These are phyloP conservation scores for Pipra filicauda DNA, from an alignment of 2,113 vertebrate species.

Conservation along the genomic window DNA sequence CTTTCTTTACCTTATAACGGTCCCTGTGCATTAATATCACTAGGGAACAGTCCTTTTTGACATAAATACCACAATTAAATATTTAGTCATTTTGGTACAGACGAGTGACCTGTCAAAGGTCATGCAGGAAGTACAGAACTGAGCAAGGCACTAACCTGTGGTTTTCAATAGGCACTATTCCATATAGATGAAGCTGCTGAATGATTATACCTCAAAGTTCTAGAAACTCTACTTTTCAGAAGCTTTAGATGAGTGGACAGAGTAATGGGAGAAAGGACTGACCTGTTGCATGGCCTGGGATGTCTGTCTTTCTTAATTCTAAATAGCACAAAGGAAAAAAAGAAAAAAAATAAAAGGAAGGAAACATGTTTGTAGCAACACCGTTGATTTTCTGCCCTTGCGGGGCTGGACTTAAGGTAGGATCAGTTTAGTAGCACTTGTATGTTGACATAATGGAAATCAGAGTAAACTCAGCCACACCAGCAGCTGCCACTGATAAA, in stretches of 20 bases:
- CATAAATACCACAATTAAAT: neutral
- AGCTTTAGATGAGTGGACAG: neutral
- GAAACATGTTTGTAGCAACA: neutral
- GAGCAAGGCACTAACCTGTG: neutral
- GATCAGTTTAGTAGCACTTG: neutral
- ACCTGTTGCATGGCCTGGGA: neutral
- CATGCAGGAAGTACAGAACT: neutral
- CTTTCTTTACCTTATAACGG: neutral
- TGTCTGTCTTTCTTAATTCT: neutral
- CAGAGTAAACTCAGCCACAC: neutral
- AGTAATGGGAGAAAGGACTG: neutral
- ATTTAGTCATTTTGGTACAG: neutral
- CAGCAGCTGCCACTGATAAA: neutral
- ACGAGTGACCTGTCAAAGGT: neutral
- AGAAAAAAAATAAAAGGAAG: neutral
- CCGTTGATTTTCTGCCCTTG: neutral
- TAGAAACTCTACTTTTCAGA: neutral
- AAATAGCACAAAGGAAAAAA: neutral
- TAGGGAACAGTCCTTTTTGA: neutral
- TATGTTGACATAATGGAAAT: neutral
- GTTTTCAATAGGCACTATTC: neutral
- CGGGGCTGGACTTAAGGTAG: neutral
- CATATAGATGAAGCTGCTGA: neutral
- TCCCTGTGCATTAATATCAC: neutral
- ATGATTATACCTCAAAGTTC: neutral